A percentile compares a stretch with the other conserved stretches of the same genome.
Conservation (phyloP, 1,140 invertebrate species). For the Holotrichia oblita region DNA sequence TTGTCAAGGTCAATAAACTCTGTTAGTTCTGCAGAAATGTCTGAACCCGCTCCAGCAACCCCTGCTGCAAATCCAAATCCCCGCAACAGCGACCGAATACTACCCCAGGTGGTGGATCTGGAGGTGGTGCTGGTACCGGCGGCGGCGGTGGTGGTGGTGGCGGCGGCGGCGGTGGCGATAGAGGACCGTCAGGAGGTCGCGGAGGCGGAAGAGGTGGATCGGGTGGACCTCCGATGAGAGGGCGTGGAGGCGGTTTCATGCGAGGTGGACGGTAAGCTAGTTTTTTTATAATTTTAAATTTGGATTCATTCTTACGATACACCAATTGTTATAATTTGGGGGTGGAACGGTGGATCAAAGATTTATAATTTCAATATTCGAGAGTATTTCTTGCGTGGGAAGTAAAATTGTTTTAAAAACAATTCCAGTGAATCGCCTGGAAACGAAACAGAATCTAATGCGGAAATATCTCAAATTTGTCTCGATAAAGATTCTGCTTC, state of each 20-base stretch:
- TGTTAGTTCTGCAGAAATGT: background rate
- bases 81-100: conserved; percentile 9
- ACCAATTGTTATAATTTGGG: no score
- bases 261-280: conserved; percentile 26
- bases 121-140: background rate
- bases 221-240: background rate
- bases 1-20: conserved; percentile 22
- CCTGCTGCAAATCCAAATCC: conserved; percentile 4
- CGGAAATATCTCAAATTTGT: background rate
- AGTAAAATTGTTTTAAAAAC: no score
- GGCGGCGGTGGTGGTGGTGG: background rate
- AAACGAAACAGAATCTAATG: background rate
- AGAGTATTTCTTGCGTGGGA: no score
- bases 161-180: background rate
- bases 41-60: background rate
- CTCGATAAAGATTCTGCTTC: background rate
- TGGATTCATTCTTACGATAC: no score
- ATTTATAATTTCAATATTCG: no score
- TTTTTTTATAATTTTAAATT: background rate
- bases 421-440: no score
- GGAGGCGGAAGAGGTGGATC: background rate
- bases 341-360: no score
- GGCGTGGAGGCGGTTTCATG: conserved; percentile 6
- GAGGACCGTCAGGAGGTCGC: background rate
- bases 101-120: background rate